A percentile compares a stretch with the other conserved stretches of the same genome.
Conservation (phyloP, 2,797 vertebrate genomes). For the Basileuterus tristriatus region DNA sequence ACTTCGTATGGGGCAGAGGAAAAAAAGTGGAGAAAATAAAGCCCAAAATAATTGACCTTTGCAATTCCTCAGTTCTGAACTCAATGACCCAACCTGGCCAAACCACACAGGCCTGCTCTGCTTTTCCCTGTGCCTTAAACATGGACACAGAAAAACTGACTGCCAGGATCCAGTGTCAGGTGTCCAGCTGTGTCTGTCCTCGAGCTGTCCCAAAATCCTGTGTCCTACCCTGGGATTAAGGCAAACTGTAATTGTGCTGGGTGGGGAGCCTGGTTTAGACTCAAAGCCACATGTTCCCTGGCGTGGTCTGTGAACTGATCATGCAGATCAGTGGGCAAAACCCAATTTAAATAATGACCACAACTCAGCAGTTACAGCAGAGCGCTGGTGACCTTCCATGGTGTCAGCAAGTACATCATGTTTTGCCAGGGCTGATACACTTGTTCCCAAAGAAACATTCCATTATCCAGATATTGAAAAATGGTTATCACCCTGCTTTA, state of each 20-base stretch:
- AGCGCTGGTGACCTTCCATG: background rate
- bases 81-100: background rate
- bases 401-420: background rate
- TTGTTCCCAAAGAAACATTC: background rate
- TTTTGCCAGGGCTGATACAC: background rate
- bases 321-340: background rate
- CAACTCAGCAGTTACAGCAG: background rate
- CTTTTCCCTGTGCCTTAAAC: background rate
- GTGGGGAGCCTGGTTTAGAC: background rate
- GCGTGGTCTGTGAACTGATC: background rate
- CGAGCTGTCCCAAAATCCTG: background rate
- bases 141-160: background rate
- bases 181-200: background rate
- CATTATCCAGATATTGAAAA: background rate
- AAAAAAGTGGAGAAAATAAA: background rate
- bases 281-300: background rate
- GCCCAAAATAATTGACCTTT: background rate
- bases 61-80: background rate
- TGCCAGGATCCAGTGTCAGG: background rate
- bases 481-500: background rate
- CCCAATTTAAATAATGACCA: background rate
- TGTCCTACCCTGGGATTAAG: background rate
- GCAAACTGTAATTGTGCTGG: background rate
- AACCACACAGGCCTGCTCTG: background rate
- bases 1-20: background rate